Percentiles rank a stretch among this genome's conserved stretches.
Evolutionary conservation across 2,797 vertebrate species (phyloP).

Genomic region (Amniataba percoides): DNA sequence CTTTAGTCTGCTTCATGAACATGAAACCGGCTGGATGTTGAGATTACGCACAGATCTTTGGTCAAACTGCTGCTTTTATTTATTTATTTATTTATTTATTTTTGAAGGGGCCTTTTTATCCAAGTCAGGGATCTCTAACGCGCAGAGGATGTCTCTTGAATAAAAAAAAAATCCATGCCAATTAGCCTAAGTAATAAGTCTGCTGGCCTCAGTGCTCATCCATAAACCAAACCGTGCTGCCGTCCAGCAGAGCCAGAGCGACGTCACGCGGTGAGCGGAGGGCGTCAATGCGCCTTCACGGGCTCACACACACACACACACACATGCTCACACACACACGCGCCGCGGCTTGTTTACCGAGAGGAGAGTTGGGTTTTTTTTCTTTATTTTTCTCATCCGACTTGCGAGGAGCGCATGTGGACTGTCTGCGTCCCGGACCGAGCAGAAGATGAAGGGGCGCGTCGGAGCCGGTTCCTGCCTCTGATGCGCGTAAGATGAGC

Average conservation of each 20-base stretch:
- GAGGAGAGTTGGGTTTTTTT: constrained; percentile 33
- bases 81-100: no score
- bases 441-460: constrained; percentile 44
- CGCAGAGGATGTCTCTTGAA: neutral
- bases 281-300: constrained; percentile 61
- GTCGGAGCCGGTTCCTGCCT: neutral
- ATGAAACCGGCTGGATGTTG: neutral
- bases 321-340: constrained; percentile 16
- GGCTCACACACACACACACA: constrained; percentile 33
- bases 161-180: constrained; percentile 24
- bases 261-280: constrained; percentile 67
- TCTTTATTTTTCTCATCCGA: neutral
- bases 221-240: constrained; percentile 28
- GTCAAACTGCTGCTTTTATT: neutral
- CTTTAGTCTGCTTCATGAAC: neutral
- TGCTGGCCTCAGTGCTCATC: neutral
- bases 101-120: neutral
- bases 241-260: constrained; percentile 37
- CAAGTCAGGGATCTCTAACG: neutral
- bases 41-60: neutral
- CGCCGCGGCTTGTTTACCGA: constrained; percentile 51
- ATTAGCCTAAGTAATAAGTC: constrained; percentile 31
- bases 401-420: constrained; percentile 53
- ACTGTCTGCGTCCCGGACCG: constrained; percentile 34
- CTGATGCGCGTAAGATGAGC: constrained; percentile 50